Conservation (phyloP, 2,888 invertebrate species). For the Hyposoter didymator region DNA sequence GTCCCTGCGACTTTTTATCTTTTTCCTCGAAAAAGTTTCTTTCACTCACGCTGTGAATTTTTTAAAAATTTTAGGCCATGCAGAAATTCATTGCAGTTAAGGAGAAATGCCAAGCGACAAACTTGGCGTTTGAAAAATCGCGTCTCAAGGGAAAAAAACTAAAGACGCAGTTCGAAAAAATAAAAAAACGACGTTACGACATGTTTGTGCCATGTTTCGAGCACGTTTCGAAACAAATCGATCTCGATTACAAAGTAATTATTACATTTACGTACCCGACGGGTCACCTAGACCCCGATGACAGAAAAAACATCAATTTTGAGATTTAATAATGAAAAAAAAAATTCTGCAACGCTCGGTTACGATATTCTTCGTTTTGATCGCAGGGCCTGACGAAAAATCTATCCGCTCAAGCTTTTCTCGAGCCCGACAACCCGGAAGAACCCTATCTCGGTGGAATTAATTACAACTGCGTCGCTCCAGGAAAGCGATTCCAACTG, state of each 20-base stretch:
- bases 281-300: not conserved
- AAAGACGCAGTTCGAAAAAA: slow-evolving; percentile 96
- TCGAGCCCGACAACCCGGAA: slow-evolving; percentile 99
- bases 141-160: slow-evolving; percentile 97
- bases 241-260: slow-evolving; percentile 97
- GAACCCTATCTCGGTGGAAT: slow-evolving; percentile 99
- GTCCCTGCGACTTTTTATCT: not conserved
- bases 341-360: not conserved
- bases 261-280: not conserved
- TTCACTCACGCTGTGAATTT: not conserved
- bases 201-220: slow-evolving; percentile 98
- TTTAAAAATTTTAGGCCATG: slow-evolving; percentile 88
- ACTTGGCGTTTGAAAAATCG: slow-evolving; percentile 98
- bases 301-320: not conserved
- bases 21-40: not conserved
- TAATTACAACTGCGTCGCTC: slow-evolving; percentile 99
- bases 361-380: not conserved
- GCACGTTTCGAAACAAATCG: slow-evolving; percentile 99
- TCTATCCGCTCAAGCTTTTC: slow-evolving; percentile 97
- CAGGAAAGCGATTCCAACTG: slow-evolving; percentile 99
- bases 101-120: slow-evolving; percentile 97
- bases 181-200: slow-evolving; percentile 97
- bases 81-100: slow-evolving; percentile 97
- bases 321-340: no score
- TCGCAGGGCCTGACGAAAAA: slow-evolving; percentile 94